Evolutionary conservation across 2,888 invertebrate species (phyloP).

Genomic region (Tiphia femorata): DNA sequence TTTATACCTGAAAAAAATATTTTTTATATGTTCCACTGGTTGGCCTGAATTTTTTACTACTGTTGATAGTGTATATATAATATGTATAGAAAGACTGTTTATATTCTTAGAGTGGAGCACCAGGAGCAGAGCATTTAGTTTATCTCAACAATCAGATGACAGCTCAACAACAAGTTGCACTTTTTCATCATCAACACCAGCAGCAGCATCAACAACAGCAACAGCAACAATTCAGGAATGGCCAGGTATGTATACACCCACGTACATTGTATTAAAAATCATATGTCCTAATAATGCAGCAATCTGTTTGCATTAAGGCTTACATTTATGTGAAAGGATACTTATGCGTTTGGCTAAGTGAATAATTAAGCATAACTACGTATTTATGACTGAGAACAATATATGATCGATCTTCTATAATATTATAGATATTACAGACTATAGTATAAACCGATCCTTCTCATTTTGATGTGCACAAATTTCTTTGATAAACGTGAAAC

Average conservation of each 20-base stretch:
- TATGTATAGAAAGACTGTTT: not conserved
- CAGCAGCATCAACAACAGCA: conserved; percentile 73
- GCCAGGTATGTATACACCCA: conserved; percentile 59
- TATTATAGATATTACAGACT: no score
- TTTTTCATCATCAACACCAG: conserved; percentile 65
- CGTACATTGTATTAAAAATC: not conserved
- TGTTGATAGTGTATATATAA: not conserved
- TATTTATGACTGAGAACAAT: no score
- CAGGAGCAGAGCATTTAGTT: conserved; percentile 74
- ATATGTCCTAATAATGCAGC: no score
- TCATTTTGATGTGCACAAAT: no score
- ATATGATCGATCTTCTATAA: no score
- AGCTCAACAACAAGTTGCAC: conserved; percentile 66
- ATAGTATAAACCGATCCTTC: no score
- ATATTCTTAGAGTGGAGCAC: conserved; percentile 71
- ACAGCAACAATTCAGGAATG: conserved; percentile 67
- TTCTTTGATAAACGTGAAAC: no score
- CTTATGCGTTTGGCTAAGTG: no score
- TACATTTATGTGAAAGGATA: no score
- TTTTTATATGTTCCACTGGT: conserved; percentile 6
- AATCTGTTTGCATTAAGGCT: no score
- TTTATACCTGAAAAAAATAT: no score
- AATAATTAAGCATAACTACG: no score
- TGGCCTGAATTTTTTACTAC: conserved; percentile 2
- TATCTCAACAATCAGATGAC: conserved; percentile 69